Conservation (phyloP, 2,113 vertebrate species). For the Xyrauchen texanus region DNA sequence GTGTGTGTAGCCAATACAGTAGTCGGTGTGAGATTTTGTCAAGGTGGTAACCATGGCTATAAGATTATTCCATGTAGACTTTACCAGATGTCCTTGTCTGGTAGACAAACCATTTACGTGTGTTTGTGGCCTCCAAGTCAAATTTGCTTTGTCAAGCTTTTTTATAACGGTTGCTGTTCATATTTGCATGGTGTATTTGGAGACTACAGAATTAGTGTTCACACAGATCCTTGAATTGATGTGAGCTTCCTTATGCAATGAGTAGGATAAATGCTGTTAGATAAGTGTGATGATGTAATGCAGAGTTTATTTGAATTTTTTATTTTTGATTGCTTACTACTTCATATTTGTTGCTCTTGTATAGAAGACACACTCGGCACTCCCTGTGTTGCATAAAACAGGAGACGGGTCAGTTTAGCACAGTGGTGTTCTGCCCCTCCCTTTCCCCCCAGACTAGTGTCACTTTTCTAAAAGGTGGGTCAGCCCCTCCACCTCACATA, state of each 20-base stretch:
- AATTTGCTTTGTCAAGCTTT: conserved; percentile 35
- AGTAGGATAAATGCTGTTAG: too few species aligned
- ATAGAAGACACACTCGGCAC: background rate
- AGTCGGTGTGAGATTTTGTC: conserved; percentile 38
- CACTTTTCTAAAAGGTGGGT: conserved; percentile 66
- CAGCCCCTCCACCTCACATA: conserved; percentile 59
- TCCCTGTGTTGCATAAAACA: background rate
- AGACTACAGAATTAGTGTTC: conserved; percentile 13
- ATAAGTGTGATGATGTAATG: too few species aligned
- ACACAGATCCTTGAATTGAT: background rate
- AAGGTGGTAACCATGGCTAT: conserved; percentile 45
- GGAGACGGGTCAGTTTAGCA: conserved; percentile 19
- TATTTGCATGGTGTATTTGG: conserved; percentile 13
- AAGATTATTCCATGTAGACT: conserved; percentile 27
- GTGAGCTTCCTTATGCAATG: too few species aligned
- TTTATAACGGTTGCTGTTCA: background rate
- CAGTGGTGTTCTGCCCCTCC: conserved; percentile 30
- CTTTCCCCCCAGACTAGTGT: conserved; percentile 53
- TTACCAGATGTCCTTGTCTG: conserved; percentile 42
- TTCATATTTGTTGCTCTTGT: background rate
- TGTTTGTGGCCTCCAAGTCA: conserved; percentile 18
- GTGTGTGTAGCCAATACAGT: conserved; percentile 2
- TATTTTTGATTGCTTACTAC: background rate
- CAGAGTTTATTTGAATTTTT: too few species aligned
- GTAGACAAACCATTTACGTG: conserved; percentile 2